Percentiles rank a stretch among this genome's conserved stretches.
phyloP scores from a whole-genome alignment of 2,113 vertebrate genomes.

The Prionailurus bengalensis region DNA sequence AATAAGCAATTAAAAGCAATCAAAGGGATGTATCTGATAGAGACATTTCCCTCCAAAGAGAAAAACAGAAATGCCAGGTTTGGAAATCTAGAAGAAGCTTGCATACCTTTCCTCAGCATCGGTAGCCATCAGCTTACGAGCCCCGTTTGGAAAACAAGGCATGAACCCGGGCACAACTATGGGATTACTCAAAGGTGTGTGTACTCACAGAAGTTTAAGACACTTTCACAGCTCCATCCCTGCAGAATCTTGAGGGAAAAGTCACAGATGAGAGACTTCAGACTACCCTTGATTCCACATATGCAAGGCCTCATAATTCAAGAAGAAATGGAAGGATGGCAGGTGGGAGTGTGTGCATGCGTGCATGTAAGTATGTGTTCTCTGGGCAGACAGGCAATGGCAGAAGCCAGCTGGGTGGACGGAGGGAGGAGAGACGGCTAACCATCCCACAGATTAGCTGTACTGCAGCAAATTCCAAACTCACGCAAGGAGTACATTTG shows the following conservation, averaged over 20 bases:
- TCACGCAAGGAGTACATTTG: background rate
- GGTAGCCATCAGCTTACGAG: background rate
- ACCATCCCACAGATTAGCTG: constrained; percentile 7
- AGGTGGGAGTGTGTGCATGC: background rate
- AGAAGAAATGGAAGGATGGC: background rate
- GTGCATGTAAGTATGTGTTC: background rate
- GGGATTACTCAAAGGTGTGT: background rate
- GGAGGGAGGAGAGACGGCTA: background rate
- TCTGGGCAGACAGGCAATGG: background rate
- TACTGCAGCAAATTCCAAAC: constrained; percentile 31
- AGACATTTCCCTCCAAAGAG: background rate
- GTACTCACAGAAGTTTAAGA: constrained; percentile 3
- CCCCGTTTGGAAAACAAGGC: background rate
- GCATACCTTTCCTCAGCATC: background rate
- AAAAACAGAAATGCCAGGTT: background rate
- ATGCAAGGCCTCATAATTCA: background rate
- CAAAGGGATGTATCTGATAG: background rate
- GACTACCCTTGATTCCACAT: background rate
- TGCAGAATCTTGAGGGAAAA: background rate
- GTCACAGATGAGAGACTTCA: constrained; percentile 1
- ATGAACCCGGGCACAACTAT: background rate
- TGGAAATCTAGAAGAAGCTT: background rate
- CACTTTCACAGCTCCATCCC: background rate
- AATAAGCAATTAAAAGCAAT: background rate
- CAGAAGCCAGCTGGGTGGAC: background rate